Conservation (phyloP, 1,140 invertebrate genomes). For the Diuraphis noxia region DNA sequence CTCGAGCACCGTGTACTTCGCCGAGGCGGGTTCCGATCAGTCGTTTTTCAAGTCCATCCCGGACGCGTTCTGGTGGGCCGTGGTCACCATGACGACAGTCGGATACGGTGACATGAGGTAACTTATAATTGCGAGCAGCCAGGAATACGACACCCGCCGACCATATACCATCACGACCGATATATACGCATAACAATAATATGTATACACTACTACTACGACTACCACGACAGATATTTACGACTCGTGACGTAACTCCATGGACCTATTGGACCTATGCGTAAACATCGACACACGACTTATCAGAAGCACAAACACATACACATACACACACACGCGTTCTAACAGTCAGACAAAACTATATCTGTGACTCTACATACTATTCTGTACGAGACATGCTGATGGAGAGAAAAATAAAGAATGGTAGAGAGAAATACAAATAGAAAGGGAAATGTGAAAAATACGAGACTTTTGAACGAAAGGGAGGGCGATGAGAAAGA, state of each 20-base stretch:
- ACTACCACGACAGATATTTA: not conserved
- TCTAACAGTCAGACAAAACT: not conserved
- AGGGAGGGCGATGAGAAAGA: not conserved
- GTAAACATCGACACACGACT: not conserved
- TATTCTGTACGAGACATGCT: not conserved
- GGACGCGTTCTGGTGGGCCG: conserved; percentile 98
- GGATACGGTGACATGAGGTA: conserved; percentile 98
- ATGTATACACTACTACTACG: not conserved
- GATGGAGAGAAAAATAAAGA: not conserved
- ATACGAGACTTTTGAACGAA: not conserved
- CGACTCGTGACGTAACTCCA: not conserved
- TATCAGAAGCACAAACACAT: not conserved
- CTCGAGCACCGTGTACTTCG: conserved; percentile 98
- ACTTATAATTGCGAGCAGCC: conserved; percentile 59
- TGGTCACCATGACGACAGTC: conserved; percentile 98
- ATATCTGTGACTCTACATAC: not conserved
- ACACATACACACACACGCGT: not conserved
- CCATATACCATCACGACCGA: not conserved
- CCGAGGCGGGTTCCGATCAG: conserved; percentile 94
- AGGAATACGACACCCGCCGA: conserved; percentile 55
- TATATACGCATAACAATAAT: not conserved
- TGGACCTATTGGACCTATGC: not conserved
- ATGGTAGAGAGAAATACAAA: not conserved
- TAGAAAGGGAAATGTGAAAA: not conserved
- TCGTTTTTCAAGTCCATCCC: conserved; percentile 99